Percentiles rank a stretch among this genome's conserved stretches.
Conservation (phyloP, 1,140 invertebrate genomes). For the Agrilus planipennis region DNA sequence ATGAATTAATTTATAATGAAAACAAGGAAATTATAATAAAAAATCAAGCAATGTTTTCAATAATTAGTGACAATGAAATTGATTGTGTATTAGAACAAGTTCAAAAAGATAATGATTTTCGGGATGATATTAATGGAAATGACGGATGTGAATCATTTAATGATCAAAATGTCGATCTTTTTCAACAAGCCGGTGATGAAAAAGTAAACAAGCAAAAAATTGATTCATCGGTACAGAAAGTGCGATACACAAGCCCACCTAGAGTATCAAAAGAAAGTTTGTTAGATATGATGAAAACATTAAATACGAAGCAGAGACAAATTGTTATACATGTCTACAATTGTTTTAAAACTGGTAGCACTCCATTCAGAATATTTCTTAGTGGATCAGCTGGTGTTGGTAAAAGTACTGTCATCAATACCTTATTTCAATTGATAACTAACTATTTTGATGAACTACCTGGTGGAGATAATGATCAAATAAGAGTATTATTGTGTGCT, state of each 20-base stretch:
- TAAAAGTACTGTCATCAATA: slow-evolving; percentile 16
- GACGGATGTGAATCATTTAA: background rate
- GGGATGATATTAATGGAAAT: slow-evolving; percentile 2
- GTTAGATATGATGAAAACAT: background rate
- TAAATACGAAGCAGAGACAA: slow-evolving; percentile 14
- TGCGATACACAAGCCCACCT: background rate
- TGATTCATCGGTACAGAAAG: no score
- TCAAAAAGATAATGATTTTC: no score
- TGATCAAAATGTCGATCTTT: slow-evolving; percentile 3
- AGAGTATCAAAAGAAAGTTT: background rate
- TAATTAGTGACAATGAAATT: background rate
- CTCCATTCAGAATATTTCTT: slow-evolving; percentile 14
- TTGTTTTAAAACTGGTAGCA: slow-evolving; percentile 10
- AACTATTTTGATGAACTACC: slow-evolving; percentile 12
- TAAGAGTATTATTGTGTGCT: no score
- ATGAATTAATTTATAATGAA: slow-evolving; percentile 2
- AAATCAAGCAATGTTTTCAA: slow-evolving; percentile 3
- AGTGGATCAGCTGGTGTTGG: slow-evolving; percentile 17
- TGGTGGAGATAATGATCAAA: no score
- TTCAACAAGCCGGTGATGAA: background rate
- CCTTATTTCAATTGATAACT: slow-evolving; percentile 14
- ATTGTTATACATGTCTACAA: slow-evolving; percentile 16
- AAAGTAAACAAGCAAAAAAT: no score
- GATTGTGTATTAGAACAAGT: background rate
- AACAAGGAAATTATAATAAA: slow-evolving; percentile 2